These are phyloP conservation scores for Armadillidium nasatum DNA, from an alignment of 1,140 invertebrate species.

Conservation along the genomic window DNA sequence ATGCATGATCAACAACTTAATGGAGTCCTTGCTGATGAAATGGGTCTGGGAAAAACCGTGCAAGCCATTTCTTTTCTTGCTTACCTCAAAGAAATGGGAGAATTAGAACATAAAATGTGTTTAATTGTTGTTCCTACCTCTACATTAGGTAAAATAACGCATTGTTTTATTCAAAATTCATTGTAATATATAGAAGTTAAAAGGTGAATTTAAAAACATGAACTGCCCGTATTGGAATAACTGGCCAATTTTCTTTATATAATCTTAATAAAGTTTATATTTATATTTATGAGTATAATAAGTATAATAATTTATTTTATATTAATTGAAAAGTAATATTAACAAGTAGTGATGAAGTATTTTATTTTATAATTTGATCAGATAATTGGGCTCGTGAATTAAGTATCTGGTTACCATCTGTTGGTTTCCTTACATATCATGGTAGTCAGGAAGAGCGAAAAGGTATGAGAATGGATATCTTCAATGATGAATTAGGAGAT, in stretches of 20 bases:
- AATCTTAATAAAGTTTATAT: too few relatives aligned
- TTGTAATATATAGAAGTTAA: not conserved
- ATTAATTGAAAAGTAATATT: too few relatives aligned
- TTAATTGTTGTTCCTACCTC: slow-evolving; percentile 87
- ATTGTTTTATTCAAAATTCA: not conserved
- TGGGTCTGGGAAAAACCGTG: slow-evolving; percentile 88
- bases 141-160: slow-evolving; percentile 64
- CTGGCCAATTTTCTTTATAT: too few relatives aligned
- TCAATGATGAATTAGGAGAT: slow-evolving; percentile 67
- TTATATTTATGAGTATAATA: too few relatives aligned
- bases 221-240: too few relatives aligned
- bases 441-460: slow-evolving; percentile 78
- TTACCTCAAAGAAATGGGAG: slow-evolving; percentile 68
- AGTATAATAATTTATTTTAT: too few relatives aligned
- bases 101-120: slow-evolving; percentile 63
- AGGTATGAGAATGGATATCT: slow-evolving; percentile 66
- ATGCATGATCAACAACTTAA: slow-evolving; percentile 85
- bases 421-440: slow-evolving; percentile 80
- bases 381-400: slow-evolving; percentile 88
- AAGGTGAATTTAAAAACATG: not conserved
- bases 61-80: slow-evolving; percentile 77
- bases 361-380: slow-evolving; percentile 45
- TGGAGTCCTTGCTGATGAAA: slow-evolving; percentile 82
- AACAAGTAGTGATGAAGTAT: too few relatives aligned
- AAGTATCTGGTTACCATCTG: slow-evolving; percentile 71